Evolutionary conservation across 2,797 vertebrate genomes (phyloP).

Genomic region (Chelidonichthys spinosus): DNA sequence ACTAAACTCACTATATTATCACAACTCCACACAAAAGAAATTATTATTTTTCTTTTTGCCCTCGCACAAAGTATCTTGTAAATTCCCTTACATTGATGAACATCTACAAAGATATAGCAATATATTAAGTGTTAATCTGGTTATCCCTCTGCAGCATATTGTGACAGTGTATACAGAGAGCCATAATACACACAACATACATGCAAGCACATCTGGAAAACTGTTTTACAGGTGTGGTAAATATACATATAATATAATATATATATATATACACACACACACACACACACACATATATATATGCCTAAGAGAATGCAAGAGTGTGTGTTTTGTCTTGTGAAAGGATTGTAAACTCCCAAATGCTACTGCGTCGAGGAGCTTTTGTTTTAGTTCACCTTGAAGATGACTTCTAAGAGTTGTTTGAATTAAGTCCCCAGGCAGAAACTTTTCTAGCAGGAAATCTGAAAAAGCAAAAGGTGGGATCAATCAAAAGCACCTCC

Average conservation of each 20-base stretch:
- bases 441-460: conserved; percentile 52
- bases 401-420: conserved; percentile 48
- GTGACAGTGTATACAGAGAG: conserved; percentile 33
- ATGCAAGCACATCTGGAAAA: conserved; percentile 28
- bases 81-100: conserved; percentile 23
- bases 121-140: conserved; percentile 55
- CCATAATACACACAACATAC: conserved; percentile 17
- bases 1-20: background rate
- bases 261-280: no score
- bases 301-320: conserved; percentile 19
- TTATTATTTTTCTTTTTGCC: no score
- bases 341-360: conserved; percentile 44
- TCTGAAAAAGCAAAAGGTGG: conserved; percentile 45
- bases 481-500: conserved; percentile 51
- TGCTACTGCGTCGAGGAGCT: conserved; percentile 16
- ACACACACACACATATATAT: no score
- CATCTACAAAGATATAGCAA: conserved; percentile 18
- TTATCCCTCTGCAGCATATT: conserved; percentile 29
- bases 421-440: conserved; percentile 45
- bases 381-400: conserved; percentile 60
- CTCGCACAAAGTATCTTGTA: conserved; percentile 21
- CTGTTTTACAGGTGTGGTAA: conserved; percentile 2
- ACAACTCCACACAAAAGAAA: background rate
- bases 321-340: conserved; percentile 44
- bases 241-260: background rate